Percentiles rank a stretch among this genome's conserved stretches.
phyloP scores from a whole-genome alignment of 2,888 invertebrate species.

The Anthophora plumipes region DNA sequence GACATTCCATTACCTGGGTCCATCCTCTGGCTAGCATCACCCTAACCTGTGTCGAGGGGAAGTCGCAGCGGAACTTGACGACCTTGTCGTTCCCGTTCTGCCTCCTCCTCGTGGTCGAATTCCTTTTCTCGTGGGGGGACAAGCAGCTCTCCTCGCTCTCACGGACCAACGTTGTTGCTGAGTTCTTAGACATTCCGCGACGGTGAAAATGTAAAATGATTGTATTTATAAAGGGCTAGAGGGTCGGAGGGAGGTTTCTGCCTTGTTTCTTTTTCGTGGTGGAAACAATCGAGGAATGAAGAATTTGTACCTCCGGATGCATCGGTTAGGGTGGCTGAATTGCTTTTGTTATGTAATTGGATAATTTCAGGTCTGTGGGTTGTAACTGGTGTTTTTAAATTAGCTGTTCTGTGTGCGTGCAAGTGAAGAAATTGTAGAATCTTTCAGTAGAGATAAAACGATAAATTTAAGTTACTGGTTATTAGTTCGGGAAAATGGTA shows the following conservation, averaged over 20 bases:
- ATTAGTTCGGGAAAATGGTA: too few species aligned
- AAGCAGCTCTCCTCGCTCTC: constrained; percentile 5
- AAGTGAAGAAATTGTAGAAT: too few species aligned
- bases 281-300: not conserved
- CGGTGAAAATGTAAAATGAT: not conserved
- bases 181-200: constrained; percentile 34
- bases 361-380: not conserved
- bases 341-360: not conserved
- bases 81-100: constrained; percentile 61
- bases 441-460: too few species aligned
- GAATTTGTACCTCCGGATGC: too few species aligned
- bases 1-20: constrained; percentile 73
- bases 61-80: constrained; percentile 79
- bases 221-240: not conserved
- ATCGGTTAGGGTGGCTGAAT: not conserved
- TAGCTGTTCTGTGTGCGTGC: too few species aligned
- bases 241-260: not conserved
- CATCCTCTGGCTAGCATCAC: constrained; percentile 79
- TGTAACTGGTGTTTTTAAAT: not conserved
- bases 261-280: not conserved
- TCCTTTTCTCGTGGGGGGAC: constrained; percentile 17
- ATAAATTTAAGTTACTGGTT: too few species aligned
- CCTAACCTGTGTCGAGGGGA: constrained; percentile 74
- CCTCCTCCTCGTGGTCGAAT: constrained; percentile 35
- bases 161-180: not conserved